These are phyloP conservation scores for Cataglyphis rosenhaueri DNA, from an alignment of 2,888 invertebrate genomes.

Conservation along the genomic window DNA sequence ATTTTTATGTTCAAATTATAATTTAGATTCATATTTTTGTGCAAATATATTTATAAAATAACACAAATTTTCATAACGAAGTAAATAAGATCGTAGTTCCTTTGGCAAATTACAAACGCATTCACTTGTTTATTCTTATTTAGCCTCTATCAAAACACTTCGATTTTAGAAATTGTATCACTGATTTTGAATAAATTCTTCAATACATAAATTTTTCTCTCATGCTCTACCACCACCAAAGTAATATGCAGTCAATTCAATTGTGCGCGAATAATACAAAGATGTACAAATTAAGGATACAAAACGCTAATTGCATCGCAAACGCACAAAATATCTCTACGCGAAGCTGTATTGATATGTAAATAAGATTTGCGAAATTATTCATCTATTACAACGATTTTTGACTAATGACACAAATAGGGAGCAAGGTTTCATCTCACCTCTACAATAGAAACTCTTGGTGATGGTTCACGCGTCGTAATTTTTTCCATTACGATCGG, in stretches of 20 bases:
- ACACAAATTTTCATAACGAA: slow-evolving; percentile 29
- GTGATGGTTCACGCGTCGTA: slow-evolving; percentile 77
- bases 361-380: slow-evolving; percentile 38
- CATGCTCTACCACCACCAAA: slow-evolving; percentile 72
- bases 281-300: slow-evolving; percentile 40
- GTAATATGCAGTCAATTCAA: slow-evolving; percentile 49
- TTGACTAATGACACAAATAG: slow-evolving; percentile 40
- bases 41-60: slow-evolving; percentile 28
- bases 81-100: slow-evolving; percentile 31
- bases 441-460: slow-evolving; percentile 82
- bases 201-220: slow-evolving; percentile 6
- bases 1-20: neutral
- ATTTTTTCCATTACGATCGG: slow-evolving; percentile 72
- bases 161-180: neutral
- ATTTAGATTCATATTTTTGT: slow-evolving; percentile 16
- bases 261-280: slow-evolving; percentile 44
- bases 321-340: slow-evolving; percentile 27
- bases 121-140: slow-evolving; percentile 19
- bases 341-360: slow-evolving; percentile 24
- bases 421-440: slow-evolving; percentile 76
- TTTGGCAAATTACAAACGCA: slow-evolving; percentile 46
- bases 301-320: slow-evolving; percentile 28
- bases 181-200: slow-evolving; percentile 22
- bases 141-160: slow-evolving; percentile 32
- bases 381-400: slow-evolving; percentile 7